Base-by-base conservation (phyloP, 2,888 invertebrate species). In the Miltochrista miniata region DNA sequence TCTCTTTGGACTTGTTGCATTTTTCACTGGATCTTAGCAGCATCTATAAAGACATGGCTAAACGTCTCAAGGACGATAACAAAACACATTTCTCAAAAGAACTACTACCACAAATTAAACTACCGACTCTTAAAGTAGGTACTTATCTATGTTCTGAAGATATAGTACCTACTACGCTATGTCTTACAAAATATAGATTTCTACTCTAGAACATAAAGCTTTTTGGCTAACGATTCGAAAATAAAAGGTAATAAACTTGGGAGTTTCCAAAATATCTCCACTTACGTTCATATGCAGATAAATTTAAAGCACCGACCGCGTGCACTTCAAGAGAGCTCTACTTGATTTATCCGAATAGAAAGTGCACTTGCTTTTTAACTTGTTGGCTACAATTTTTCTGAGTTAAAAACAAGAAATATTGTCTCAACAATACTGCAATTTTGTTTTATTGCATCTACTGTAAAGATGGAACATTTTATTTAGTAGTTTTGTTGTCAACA, bases 321-420 rank as follows among this genome's bases (percentile, higher is more conserved):
- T 13, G 48, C 15, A 46, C 46, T 49, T 48, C 43, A 38, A 48
- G 36, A 63, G 63, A 59, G 48, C 59, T 68, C 50, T 10, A 57
- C 56, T 59, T 63, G 67, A 67, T 67, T 66, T 67, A 67, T 58
- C 41, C 51, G 43, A 38, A 45, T 53, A 45, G 54, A 51, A 59
- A 60, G 60, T 58, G 54, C 63, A 59, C 50, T 56, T 57, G n/a
- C 44, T 46, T 42, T 42, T 42, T 42, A 43, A 39, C 51, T 59
- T 59, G 54, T 40, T 39, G 18, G 18, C 18, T 24, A 47, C 36
- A 30, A 45, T 43, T 54, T 58, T 61, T 63, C 52, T 61, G 44
- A 53, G 48, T 48, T 56, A 53, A 59, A 55, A 50, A 39, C 31
- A 12, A 35, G 30, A 24, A 64, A 58, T 67, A 55, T 62, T 44